Evolutionary conservation across 1,140 invertebrate genomes (phyloP), one percentile per base, ranked within the genome.

Genomic region (Heliconius melpomene): DNA sequence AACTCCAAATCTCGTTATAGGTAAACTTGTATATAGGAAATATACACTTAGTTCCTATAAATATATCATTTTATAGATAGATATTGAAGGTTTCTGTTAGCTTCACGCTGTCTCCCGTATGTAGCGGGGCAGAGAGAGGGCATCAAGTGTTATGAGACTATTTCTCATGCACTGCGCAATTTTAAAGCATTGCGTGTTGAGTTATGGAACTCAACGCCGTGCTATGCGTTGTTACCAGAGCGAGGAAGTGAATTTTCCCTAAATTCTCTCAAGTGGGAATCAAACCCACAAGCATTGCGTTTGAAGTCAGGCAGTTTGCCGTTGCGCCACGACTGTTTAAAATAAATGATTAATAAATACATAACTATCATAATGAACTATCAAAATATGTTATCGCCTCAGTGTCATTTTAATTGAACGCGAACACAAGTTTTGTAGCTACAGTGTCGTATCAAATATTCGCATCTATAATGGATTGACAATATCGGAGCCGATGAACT

Each of bases 381-480:
- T 29, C 26, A 29, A 26, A 26, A 66, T 66, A 13, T 66, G 1
- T 66, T 66, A 66, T 66, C 60, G 3, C 26, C 9, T n/a, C 11
- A 66, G 23, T 66, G 60, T 66, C 60, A 66, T 66, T 66, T 66
- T 66, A 29, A 26, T 66, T 13, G 29, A 66, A 29, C 60, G 23
- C 60, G 60, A 26, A 11, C 23, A 16, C 5, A 66, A 66, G 60
- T 66, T 66, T 1, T 11, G 20, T n/a, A 66, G 26, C 60, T 11
- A 66, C 60, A 66, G 26, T 5, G 26, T 23, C 29, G 26, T 66
- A 66, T 66, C 60, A 66, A 66, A 52, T 66, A 23, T 66, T 66
- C 26, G 60, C 26, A 66, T 66, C 60, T 66, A 66, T 66, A 66
- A 66, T 66, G 23, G 60, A 66, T 26, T 66, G 60, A 66, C 60